Base-by-base conservation (phyloP, 2,113 vertebrate species). In the Cardinalis cardinalis region DNA sequence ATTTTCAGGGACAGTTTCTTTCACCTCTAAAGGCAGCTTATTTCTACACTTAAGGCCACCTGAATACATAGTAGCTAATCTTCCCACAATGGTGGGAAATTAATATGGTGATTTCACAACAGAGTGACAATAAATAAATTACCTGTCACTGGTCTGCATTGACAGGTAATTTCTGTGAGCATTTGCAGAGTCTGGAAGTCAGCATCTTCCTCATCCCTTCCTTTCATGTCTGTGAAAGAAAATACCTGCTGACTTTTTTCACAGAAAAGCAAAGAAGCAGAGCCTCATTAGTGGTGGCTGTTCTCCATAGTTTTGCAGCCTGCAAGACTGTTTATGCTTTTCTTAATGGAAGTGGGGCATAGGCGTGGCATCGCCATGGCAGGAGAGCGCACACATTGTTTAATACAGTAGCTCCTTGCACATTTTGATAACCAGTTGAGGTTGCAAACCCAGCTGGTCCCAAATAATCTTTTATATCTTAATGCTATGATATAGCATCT, bases 61-160 rank as follows among this genome's bases (percentile, higher is more conserved):
- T 63, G 71, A 73, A 89, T 11, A 5, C 43, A n/a, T 31, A 36
- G 31, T 23, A 53, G 70, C 46, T 80, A 56, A 38, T 51, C 32
- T 41, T 70, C 25, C 16, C 16, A 49, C 40, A 51, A n/a, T 24
- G 48, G 20, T 70, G n/a, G 64, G 43, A 85, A 92, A 71, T 73
- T 82, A 87, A 24, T 80, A 38, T 4, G 11, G 26, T 72, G 61
- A 53, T 89, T 87, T 87, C 87, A 85, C 41, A 87, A 73, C 32
- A 69, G 58, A 75, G 49, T 49, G 63, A 73, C 66, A 82, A 72
- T 29, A 95, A 91, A 88, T 91, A 89, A 90, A 65, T 70, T 73
- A 46, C 43, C 40, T 81, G n/a, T 59, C 76, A 68, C 34, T 84
- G n/a, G 52, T 71, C 48, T 71, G 29, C 24, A 63, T 10, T 52